Evolutionary conservation across 2,888 invertebrate genomes (phyloP).

Genomic region (Metopia argyrocephala): DNA sequence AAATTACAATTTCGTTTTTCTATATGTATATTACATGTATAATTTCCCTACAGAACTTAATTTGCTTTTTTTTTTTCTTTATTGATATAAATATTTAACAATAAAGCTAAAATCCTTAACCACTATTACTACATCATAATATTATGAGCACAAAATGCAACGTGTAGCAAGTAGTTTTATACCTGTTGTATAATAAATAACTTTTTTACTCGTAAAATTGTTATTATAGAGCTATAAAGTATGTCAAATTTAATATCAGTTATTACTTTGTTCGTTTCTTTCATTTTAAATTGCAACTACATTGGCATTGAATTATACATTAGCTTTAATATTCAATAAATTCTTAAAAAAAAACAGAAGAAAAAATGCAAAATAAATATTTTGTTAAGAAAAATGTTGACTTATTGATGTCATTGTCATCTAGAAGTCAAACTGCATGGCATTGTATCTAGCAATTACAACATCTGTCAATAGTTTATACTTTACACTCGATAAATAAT

Average conservation of each 20-base stretch:
- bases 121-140: no score
- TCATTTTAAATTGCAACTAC: conserved; percentile 29
- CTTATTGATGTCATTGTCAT: conserved; percentile 56
- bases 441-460: conserved; percentile 22
- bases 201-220: no score
- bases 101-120: no score
- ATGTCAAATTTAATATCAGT: conserved; percentile 26
- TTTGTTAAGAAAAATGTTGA: not conserved
- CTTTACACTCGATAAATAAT: not conserved
- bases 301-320: conserved; percentile 37
- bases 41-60: no score
- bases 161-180: no score
- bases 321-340: not conserved
- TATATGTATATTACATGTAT: no score
- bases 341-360: not conserved
- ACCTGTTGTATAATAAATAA: no score
- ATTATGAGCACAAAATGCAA: no score
- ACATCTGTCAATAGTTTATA: not conserved
- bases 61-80: no score
- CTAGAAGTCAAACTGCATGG: conserved; percentile 28
- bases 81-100: no score
- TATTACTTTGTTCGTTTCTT: conserved; percentile 23
- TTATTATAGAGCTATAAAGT: not conserved
- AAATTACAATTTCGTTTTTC: no score
- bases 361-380: not conserved